A percentile compares a stretch with the other conserved stretches of the same genome.
Conservation (phyloP, 1,140 invertebrate genomes). For the Heliothis subflexa region DNA sequence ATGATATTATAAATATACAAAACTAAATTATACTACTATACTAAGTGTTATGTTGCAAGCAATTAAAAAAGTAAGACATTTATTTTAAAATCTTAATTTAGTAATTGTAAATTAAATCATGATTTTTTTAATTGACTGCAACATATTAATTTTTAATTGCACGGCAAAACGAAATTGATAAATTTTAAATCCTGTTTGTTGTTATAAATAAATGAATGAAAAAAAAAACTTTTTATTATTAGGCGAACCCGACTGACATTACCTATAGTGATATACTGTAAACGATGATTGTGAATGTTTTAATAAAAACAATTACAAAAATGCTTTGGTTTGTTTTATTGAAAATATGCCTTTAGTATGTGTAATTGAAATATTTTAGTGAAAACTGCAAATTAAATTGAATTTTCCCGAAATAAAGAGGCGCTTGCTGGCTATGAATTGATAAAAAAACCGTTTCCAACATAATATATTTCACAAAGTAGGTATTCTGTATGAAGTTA, state of each 20-base stretch:
- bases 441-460: too few species aligned
- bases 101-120: conserved; percentile 16
- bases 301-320: conserved; percentile 58
- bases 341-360: background rate
- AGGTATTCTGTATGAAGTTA: too few species aligned
- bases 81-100: background rate
- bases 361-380: too few species aligned
- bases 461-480: too few species aligned
- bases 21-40: conserved; percentile 21
- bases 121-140: conserved; percentile 38
- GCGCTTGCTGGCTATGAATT: too few species aligned
- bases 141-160: conserved; percentile 34
- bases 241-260: conserved; percentile 68
- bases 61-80: conserved; percentile 32
- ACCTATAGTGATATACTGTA: conserved; percentile 66
- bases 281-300: conserved; percentile 73
- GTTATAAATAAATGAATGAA: conserved; percentile 39
- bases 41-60: conserved; percentile 41
- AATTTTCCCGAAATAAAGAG: too few species aligned
- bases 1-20: conserved; percentile 40
- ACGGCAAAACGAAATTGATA: conserved; percentile 43
- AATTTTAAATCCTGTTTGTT: conserved; percentile 48
- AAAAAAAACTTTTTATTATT: conserved; percentile 50
- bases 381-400: too few species aligned
- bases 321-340: conserved; percentile 26